Conservation (phyloP, 2,797 vertebrate species). For the Furcifer pardalis region DNA sequence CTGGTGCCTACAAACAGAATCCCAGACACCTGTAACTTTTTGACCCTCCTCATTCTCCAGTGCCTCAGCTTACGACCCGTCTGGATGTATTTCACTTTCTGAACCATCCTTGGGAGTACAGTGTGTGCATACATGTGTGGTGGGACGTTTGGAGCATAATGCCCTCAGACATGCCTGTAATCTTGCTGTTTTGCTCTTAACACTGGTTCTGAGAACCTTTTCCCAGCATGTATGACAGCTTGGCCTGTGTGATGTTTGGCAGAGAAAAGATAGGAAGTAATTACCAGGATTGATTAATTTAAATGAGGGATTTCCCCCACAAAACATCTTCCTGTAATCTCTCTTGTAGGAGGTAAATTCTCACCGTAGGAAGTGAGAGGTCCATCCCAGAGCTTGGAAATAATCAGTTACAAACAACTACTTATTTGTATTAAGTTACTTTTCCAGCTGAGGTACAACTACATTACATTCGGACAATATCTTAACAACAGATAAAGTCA, state of each 20-base stretch:
- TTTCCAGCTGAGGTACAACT: not conserved
- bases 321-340: not conserved
- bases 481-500: not conserved
- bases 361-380: not conserved
- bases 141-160: not conserved
- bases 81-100: constrained; percentile 5
- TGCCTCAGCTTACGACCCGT: constrained; percentile 29
- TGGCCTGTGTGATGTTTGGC: not conserved
- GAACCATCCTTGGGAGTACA: not conserved
- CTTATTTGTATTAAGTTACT: not conserved
- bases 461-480: not conserved
- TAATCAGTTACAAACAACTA: not conserved
- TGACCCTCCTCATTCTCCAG: constrained; percentile 12
- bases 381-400: not conserved
- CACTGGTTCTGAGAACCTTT: not conserved
- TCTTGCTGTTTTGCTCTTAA: constrained; percentile 10
- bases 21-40: not conserved
- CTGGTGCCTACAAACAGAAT: constrained; percentile 39
- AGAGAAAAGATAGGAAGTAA: not conserved
- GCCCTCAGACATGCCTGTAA: not conserved
- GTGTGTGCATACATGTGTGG: constrained; percentile 24
- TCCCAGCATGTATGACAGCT: constrained; percentile 4
- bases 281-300: not conserved
- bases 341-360: not conserved
- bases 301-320: not conserved